These are phyloP conservation scores for Megaceryle torquata DNA, from an alignment of 2,113 vertebrate genomes.

Conservation along the genomic window DNA sequence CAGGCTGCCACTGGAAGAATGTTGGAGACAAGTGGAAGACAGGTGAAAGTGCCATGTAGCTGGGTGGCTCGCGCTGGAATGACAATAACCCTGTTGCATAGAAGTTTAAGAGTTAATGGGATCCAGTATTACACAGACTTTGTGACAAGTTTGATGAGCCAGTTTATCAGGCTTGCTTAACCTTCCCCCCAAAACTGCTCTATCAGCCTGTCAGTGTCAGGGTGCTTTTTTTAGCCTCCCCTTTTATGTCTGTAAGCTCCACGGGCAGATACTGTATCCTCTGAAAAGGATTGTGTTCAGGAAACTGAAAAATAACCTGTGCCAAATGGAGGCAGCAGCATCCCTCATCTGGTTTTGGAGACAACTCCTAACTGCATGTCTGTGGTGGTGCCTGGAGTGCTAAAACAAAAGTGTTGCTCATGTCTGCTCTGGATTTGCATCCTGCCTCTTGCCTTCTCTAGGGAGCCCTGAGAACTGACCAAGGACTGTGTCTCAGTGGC, in stretches of 20 bases:
- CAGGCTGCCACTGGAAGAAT: not conserved
- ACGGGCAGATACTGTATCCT: not conserved
- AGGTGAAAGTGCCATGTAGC: not conserved
- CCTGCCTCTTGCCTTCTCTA: not conserved
- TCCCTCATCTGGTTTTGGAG: not conserved
- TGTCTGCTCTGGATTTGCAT: not conserved
- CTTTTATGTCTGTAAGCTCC: not conserved
- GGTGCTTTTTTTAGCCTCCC: not conserved
- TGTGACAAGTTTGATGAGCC: constrained; percentile 32
- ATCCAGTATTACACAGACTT: not conserved
- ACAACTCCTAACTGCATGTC: not conserved
- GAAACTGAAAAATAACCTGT: not conserved
- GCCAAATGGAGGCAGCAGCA: not conserved
- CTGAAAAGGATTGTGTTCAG: not conserved
- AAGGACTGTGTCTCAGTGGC: not conserved
- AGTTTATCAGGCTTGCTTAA: constrained; percentile 57
- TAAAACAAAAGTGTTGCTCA: not conserved
- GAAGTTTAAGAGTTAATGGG: constrained; percentile 30
- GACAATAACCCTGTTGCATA: not conserved
- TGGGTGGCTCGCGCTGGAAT: not conserved
- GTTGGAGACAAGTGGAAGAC: not conserved
- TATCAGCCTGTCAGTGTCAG: not conserved
- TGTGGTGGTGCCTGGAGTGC: not conserved
- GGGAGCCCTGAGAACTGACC: not conserved
- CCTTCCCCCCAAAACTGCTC: constrained; percentile 25